A percentile compares a stretch with the other conserved stretches of the same genome.
Evolutionary conservation across 2,113 vertebrate species (phyloP).

Genomic region (Dryoscopus gambensis): DNA sequence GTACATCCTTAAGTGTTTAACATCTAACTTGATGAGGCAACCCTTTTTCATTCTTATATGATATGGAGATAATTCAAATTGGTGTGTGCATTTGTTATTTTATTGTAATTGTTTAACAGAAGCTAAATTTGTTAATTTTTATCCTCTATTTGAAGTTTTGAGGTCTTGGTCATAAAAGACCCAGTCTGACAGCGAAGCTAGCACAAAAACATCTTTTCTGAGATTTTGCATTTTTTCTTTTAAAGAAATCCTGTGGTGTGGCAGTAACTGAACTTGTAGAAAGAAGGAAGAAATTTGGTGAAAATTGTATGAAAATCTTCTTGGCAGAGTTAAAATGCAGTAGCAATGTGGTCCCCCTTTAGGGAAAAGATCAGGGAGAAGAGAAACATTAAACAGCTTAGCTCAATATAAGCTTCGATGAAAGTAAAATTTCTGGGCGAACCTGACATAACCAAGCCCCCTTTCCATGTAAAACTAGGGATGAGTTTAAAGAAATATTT

Average conservation of each 20-base stretch:
- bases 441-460: neutral
- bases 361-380: neutral
- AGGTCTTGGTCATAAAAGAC: neutral
- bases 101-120: slow-evolving; percentile 4
- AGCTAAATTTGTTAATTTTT: neutral
- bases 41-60: neutral
- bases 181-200: neutral
- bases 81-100: neutral
- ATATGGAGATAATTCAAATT: neutral
- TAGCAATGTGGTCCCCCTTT: neutral
- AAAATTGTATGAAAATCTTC: neutral
- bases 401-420: neutral
- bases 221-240: neutral
- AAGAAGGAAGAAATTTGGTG: neutral
- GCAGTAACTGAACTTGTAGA: neutral
- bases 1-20: neutral
- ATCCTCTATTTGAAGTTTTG: neutral
- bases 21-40: neutral
- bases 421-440: neutral
- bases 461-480: neutral
- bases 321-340: neutral
- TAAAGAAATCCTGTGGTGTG: neutral
- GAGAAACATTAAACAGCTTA: neutral
- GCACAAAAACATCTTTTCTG: neutral
- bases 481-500: slow-evolving; percentile 1